Evolutionary conservation across 2,797 vertebrate genomes (phyloP).

Genomic region (Rhinella marina): DNA sequence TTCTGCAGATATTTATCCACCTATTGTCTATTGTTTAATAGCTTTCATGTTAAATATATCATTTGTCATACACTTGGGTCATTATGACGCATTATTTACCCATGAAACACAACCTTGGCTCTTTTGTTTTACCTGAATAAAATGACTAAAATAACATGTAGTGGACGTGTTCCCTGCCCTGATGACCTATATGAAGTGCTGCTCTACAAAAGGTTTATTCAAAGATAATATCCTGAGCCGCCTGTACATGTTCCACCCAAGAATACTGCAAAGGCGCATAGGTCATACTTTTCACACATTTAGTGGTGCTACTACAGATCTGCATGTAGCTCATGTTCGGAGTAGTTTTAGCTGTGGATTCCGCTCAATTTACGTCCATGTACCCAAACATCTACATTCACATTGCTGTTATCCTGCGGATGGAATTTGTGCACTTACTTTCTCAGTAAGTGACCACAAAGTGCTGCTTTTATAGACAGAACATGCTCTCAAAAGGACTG

Average conservation of each 20-base stretch:
- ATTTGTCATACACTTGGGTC: neutral
- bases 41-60: neutral
- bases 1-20: neutral
- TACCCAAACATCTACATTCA: no score
- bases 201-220: conserved; percentile 12
- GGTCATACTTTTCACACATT: neutral
- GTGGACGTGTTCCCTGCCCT: conserved; percentile 13
- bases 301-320: neutral
- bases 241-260: neutral
- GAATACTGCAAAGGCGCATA: neutral
- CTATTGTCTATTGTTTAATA: neutral
- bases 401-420: no score
- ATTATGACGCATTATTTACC: neutral
- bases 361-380: no score
- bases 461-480: no score
- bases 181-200: conserved; percentile 11
- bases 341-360: no score
- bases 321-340: no score
- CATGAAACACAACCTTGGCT: neutral
- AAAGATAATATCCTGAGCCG: neutral
- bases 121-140: conserved; percentile 5
- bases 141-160: neutral
- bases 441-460: no score
- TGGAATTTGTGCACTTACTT: no score
- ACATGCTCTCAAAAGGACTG: no score